Evolutionary conservation across 2,113 vertebrate species (phyloP).

Genomic region (Tylochromis polylepis): DNA sequence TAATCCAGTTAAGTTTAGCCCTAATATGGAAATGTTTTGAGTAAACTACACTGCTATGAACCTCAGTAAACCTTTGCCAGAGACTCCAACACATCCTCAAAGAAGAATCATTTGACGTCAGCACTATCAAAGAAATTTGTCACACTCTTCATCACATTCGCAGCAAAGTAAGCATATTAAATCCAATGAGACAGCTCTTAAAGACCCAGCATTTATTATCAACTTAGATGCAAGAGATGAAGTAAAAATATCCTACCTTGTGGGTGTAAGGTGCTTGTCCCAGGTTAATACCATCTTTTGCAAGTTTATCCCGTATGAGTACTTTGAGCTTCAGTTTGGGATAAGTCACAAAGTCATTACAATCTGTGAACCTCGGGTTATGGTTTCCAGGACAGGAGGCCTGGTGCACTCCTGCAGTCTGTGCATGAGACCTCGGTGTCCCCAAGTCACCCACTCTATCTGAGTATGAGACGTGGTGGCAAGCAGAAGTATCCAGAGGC

Average conservation of each 20-base stretch:
- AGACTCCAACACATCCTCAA: background rate
- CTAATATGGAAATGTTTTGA: background rate
- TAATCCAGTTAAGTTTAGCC: background rate
- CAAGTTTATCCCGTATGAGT: conserved; percentile 91
- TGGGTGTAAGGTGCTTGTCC: conserved; percentile 85
- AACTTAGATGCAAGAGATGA: background rate
- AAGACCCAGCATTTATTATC: background rate
- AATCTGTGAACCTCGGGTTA: conserved; percentile 52
- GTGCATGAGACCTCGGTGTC: conserved; percentile 8
- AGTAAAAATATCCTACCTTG: conserved; percentile 75
- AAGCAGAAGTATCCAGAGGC: conserved; percentile 61
- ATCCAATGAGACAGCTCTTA: conserved; percentile 7
- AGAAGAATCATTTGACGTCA: conserved; percentile 1
- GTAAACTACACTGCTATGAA: background rate
- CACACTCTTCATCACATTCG: conserved; percentile 28
- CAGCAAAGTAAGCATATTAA: background rate
- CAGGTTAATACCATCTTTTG: conserved; percentile 88
- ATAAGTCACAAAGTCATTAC: conserved; percentile 77
- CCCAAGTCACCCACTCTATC: conserved; percentile 30
- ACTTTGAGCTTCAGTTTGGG: conserved; percentile 92
- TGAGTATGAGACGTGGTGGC: conserved; percentile 38
- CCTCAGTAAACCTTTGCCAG: background rate
- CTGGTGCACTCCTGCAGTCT: conserved; percentile 4
- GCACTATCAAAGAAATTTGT: conserved; percentile 40
- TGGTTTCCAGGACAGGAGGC: conserved; percentile 61